Conservation (phyloP, 2,797 vertebrate species). For the Labroides dimidiatus region DNA sequence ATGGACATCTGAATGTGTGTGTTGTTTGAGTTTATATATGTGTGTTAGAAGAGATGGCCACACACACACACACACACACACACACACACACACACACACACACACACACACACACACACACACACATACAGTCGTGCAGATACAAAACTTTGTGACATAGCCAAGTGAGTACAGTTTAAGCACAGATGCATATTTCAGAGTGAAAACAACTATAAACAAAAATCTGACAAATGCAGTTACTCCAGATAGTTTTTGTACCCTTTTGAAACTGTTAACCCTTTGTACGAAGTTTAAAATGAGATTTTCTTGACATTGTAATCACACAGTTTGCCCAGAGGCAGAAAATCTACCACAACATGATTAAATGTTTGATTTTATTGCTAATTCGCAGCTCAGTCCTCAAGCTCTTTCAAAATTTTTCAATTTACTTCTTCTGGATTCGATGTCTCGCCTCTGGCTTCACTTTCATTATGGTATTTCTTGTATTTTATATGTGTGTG, state of each 20-base stretch:
- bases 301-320: slow-evolving; percentile 28
- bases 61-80: slow-evolving; percentile 59
- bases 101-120: no score
- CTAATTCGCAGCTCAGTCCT: slow-evolving; percentile 31
- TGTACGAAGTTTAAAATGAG: neutral
- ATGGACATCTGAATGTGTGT: slow-evolving; percentile 66
- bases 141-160: slow-evolving; percentile 55
- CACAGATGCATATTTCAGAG: slow-evolving; percentile 52
- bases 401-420: slow-evolving; percentile 1
- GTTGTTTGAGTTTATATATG: slow-evolving; percentile 8
- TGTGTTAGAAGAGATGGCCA: slow-evolving; percentile 48
- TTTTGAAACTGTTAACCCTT: slow-evolving; percentile 21
- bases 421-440: neutral
- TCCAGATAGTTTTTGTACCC: slow-evolving; percentile 39
- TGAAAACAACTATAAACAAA: slow-evolving; percentile 30
- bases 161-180: slow-evolving; percentile 32
- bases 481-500: neutral
- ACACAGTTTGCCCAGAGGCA: slow-evolving; percentile 10
- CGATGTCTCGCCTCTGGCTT: slow-evolving; percentile 6
- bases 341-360: slow-evolving; percentile 13
- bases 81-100: slow-evolving; percentile 60
- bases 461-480: neutral
- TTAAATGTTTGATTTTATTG: slow-evolving; percentile 27
- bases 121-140: slow-evolving; percentile 1
- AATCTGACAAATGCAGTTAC: slow-evolving; percentile 37